Percentiles rank a stretch among this genome's conserved stretches.
Evolutionary conservation across 2,888 invertebrate genomes (phyloP).

Genomic region (Ramazzottius varieornatus): DNA sequence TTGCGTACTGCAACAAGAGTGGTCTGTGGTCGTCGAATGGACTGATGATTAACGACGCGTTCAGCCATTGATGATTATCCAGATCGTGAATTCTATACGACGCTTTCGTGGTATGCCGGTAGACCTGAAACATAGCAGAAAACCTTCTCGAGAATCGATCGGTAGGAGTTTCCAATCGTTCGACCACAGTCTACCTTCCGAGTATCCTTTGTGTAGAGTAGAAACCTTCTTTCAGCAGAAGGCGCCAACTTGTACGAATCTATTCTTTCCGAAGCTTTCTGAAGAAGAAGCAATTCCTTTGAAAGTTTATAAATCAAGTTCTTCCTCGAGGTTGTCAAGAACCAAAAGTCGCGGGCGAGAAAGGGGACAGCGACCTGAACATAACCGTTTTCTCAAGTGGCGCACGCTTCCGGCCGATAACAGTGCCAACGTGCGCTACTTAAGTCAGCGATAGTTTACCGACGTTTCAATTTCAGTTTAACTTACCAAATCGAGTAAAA

Average conservation of each 20-base stretch:
- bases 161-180: too few species aligned
- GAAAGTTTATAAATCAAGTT: too few species aligned
- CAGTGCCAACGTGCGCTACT: too few species aligned
- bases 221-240: background rate
- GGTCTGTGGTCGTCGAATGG: background rate
- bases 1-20: background rate
- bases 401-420: too few species aligned
- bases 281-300: too few species aligned
- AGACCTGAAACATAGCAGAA: conserved; percentile 4
- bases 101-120: background rate
- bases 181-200: background rate
- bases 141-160: too few species aligned
- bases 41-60: background rate
- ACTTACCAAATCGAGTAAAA: background rate
- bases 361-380: too few species aligned
- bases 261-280: background rate
- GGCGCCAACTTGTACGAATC: background rate
- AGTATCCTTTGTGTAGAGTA: background rate
- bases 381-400: too few species aligned
- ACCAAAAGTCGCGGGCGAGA: too few species aligned
- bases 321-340: too few species aligned
- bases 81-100: background rate
- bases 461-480: too few species aligned
- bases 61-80: background rate
- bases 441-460: background rate